Conservation (phyloP, 2,888 invertebrate genomes). For the Pristionchus mayeri region DNA sequence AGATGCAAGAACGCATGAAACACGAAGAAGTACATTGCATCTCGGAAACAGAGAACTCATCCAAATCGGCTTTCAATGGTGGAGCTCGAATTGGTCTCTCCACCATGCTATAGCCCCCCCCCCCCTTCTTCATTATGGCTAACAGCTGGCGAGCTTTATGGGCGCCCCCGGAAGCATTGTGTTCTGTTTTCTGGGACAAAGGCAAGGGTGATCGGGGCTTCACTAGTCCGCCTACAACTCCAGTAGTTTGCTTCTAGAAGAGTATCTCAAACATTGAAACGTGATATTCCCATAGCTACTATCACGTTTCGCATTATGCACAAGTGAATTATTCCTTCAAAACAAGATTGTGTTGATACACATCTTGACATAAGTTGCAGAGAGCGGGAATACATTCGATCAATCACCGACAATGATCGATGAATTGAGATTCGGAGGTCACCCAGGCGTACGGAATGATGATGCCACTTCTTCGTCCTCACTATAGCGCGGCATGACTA, state of each 20-base stretch:
- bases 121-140: background rate
- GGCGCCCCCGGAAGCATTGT: background rate
- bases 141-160: conserved; percentile 12
- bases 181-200: background rate
- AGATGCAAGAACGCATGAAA: too few species aligned
- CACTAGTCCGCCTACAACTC: too few species aligned
- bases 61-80: too few species aligned
- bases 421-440: background rate
- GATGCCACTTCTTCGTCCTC: too few species aligned
- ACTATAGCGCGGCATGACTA: too few species aligned
- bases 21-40: too few species aligned
- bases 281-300: background rate
- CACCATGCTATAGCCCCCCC: too few species aligned
- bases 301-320: background rate
- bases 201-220: too few species aligned
- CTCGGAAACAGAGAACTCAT: too few species aligned
- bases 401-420: background rate
- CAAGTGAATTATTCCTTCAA: background rate
- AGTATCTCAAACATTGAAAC: background rate
- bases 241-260: too few species aligned
- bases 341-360: background rate
- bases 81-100: too few species aligned
- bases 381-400: background rate
- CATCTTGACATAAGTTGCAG: background rate
- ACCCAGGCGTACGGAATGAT: too few species aligned